phyloP scores from a whole-genome alignment of 2,113 vertebrate genomes.

The Bubo blakistoni region DNA sequence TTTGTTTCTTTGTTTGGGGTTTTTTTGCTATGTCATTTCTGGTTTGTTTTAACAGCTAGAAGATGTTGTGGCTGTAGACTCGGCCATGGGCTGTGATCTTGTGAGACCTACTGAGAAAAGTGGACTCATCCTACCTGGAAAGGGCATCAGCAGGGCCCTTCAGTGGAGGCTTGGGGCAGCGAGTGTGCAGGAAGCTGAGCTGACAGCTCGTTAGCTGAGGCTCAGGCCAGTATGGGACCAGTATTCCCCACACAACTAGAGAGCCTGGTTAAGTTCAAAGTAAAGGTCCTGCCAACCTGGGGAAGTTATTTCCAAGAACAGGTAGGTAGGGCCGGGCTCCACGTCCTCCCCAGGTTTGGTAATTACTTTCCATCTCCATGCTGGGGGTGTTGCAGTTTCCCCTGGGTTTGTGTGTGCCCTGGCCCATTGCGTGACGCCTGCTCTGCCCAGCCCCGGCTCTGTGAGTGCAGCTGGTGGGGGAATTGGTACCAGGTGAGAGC shows the following conservation, averaged over 20 bases:
- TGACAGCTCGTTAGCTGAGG: not conserved
- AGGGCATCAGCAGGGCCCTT: not conserved
- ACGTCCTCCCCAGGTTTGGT: not conserved
- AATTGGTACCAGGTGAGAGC: not conserved
- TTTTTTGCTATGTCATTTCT: not conserved
- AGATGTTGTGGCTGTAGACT: not conserved
- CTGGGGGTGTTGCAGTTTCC: not conserved
- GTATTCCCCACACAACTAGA: not conserved
- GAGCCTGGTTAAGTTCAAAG: not conserved
- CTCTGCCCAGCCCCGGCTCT: not conserved
- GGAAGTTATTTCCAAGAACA: not conserved
- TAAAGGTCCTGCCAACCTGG: not conserved
- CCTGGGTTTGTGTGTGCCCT: accelerated
- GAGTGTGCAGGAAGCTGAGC: not conserved
- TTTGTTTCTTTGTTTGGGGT: not conserved
- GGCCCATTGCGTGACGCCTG: accelerated
- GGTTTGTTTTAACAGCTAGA: not conserved
- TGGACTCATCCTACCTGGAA: not conserved
- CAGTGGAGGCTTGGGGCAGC: accelerated
- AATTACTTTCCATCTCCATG: accelerated
- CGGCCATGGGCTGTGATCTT: not conserved
- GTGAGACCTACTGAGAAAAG: not conserved
- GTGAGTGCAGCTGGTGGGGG: not conserved
- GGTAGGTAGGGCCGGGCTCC: not conserved
- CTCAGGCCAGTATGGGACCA: accelerated